Evolutionary conservation across 2,113 vertebrate species (phyloP).

Genomic region (Eretmochelys imbricata): DNA sequence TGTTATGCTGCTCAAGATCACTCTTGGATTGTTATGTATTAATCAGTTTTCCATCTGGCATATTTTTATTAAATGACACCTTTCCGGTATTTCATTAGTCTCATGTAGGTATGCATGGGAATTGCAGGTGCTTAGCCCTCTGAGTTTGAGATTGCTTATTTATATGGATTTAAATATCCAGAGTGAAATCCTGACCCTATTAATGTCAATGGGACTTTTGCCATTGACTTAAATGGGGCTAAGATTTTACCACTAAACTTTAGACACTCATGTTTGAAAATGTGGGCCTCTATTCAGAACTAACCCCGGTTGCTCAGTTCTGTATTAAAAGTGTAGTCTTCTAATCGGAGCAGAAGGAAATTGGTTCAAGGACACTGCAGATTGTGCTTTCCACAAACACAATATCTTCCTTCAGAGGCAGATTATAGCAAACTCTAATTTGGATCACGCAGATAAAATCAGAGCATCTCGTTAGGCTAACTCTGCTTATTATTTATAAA

Average conservation of each 20-base stretch:
- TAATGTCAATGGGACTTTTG: background rate
- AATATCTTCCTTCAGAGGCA: conserved; percentile 13
- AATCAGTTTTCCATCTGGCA: too few relatives aligned
- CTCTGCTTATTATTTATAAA: background rate
- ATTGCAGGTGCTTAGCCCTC: background rate
- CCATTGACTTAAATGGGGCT: background rate
- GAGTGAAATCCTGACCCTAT: background rate
- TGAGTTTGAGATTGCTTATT: background rate
- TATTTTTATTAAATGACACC: too few relatives aligned
- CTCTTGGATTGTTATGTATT: too few relatives aligned
- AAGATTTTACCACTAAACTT: background rate
- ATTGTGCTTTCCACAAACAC: background rate
- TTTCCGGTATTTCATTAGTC: too few relatives aligned
- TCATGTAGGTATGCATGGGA: too few relatives aligned
- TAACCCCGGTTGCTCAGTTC: background rate
- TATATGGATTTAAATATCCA: background rate
- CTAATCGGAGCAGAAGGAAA: background rate
- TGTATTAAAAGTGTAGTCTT: background rate
- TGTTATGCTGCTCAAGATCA: too few relatives aligned
- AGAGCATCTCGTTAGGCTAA: background rate
- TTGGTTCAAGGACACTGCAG: conserved; percentile 10
- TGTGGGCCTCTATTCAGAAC: background rate
- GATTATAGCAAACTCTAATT: background rate
- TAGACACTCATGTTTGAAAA: background rate
- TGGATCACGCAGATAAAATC: background rate